Percentiles rank a stretch among this genome's conserved stretches.
Evolutionary conservation across 2,113 vertebrate species (phyloP).

Genomic region (Electrona antarctica): DNA sequence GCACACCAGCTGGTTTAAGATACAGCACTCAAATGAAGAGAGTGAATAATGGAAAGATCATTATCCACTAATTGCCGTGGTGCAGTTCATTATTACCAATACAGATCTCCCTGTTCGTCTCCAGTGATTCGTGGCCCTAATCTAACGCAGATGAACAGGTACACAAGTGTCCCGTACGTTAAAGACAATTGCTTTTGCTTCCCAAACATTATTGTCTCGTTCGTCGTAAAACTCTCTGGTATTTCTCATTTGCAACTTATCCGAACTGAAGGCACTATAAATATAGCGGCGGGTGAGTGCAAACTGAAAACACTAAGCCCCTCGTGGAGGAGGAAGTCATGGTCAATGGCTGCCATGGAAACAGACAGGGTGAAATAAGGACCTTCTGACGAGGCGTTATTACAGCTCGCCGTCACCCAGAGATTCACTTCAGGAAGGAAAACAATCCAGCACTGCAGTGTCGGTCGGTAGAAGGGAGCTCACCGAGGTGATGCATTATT

Average conservation of each 20-base stretch:
- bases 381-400: not conserved
- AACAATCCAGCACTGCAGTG: not conserved
- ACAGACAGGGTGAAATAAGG: constrained; percentile 20
- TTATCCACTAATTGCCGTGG: constrained; percentile 33
- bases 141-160: constrained; percentile 27
- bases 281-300: constrained; percentile 9
- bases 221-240: not conserved
- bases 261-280: not conserved
- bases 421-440: not conserved
- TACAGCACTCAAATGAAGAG: constrained; percentile 16
- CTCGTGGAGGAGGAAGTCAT: constrained; percentile 7
- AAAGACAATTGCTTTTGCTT: not conserved
- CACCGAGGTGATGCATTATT: constrained; percentile 21
- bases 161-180: constrained; percentile 6
- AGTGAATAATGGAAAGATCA: constrained; percentile 11
- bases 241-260: not conserved
- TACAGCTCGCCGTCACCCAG: not conserved
- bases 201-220: constrained; percentile 4
- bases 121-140: constrained; percentile 48
- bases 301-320: not conserved
- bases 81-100: constrained; percentile 14
- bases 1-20: not conserved
- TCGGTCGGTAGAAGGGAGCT: not conserved
- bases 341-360: constrained; percentile 37
- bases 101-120: constrained; percentile 26